Conservation (phyloP, 2,888 invertebrate genomes). For the Conistra vaccinii region DNA sequence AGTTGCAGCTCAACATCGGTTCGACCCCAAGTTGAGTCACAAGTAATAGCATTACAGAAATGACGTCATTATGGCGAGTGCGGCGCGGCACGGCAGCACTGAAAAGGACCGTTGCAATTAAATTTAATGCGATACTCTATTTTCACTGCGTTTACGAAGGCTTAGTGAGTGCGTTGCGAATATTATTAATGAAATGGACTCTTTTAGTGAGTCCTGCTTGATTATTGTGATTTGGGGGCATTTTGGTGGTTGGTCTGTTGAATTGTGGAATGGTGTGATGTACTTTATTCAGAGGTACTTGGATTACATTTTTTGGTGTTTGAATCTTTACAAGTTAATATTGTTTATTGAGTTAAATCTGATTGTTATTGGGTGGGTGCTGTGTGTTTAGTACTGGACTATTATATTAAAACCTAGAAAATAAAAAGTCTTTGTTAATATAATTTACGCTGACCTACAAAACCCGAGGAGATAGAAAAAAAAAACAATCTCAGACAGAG, state of each 20-base stretch:
- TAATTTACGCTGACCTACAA: not conserved
- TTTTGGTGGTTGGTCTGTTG: not conserved
- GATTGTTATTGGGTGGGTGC: not conserved
- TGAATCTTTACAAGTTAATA: not conserved
- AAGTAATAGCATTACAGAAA: constrained; percentile 75
- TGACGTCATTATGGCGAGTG: constrained; percentile 76
- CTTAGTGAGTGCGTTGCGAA: constrained; percentile 49
- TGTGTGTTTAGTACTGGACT: not conserved
- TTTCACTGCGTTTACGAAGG: constrained; percentile 71
- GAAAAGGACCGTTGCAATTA: constrained; percentile 75
- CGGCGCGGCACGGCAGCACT: constrained; percentile 69
- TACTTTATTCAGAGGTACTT: too few species aligned
- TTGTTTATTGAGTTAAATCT: not conserved
- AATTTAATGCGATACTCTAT: constrained; percentile 79
- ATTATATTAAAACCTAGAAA: not conserved
- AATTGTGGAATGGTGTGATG: not conserved
- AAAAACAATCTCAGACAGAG: not conserved
- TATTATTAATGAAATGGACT: constrained; percentile 48
- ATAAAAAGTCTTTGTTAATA: not conserved
- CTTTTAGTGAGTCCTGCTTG: constrained; percentile 18
- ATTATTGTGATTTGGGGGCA: constrained; percentile 13
- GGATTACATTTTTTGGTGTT: not conserved
- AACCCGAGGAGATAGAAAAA: not conserved
- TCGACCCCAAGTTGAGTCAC: constrained; percentile 62
- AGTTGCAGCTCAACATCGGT: constrained; percentile 45